Evolutionary conservation across 2,888 invertebrate genomes (phyloP), one percentile per base, ranked within the genome.

Genomic region (Tigriopus californicus): DNA sequence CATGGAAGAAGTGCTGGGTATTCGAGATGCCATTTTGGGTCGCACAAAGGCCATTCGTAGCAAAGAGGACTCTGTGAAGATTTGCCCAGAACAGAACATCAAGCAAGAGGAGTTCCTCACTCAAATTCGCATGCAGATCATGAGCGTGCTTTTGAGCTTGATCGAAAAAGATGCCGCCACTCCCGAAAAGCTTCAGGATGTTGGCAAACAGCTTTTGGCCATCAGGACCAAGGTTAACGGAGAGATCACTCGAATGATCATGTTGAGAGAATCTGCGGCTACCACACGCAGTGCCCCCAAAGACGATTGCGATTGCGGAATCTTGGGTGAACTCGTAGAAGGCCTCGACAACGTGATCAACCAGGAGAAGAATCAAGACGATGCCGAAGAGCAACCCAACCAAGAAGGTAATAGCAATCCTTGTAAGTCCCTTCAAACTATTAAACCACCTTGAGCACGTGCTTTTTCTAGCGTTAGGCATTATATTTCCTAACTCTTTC

Each of bases 281-380:
- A 11, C 33, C 25, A n/a, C 20, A 13, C 33, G 41, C 15, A 13
- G 44, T 18, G 22, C 5, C 15, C 18, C 18, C 15, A 33, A 42
- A n/a, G 46, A 25, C 12, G 56, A 56, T 18, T 56, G 56, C 20
- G 56, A 56, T 24, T 56, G 56, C n/a, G 56, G 56, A 41, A 56
- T 56, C 15, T 44, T 56, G 44, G 22, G 20, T 10, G 56, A 56
- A 20, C 20, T 56, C 44, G 56, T 56, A 12, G 41, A 44, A 13
- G 56, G 41, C 10, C 22, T 42, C 15, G n/a, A 40, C 41, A 41
- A 54, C 10, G 25, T 56, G 12, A 20, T 56, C 56, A 42, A 11
- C 25, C 8, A 18, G 20, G 56, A 46, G 22, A 52, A 15, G 52
- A 52, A 25, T 6, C 20, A 40, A 44, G 46, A 15, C 1, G 55